Evolutionary conservation across 2,113 vertebrate genomes (phyloP), one percentile per base, ranked within the genome.

Genomic region (Pomatostomus ruficeps): DNA sequence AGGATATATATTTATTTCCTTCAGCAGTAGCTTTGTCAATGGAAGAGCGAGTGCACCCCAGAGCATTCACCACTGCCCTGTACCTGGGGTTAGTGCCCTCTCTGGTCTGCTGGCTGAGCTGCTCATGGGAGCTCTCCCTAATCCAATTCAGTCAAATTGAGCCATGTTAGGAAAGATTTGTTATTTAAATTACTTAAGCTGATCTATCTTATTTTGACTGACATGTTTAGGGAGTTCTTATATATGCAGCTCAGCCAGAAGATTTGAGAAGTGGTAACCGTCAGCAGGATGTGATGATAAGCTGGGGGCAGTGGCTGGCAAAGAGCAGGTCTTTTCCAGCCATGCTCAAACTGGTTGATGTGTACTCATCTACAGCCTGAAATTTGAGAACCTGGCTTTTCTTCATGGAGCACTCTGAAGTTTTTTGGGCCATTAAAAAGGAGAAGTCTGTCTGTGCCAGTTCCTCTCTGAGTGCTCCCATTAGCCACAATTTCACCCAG

Each of bases 181-280:
- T 96, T 95, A 95, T 93, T 94, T 97, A 94, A 93, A 93, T 96
- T 94, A 81, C 95, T 95, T 97, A 96, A 95, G 78, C 92, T 96
- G 82, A 93, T 97, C 92, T 93, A 94, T 85, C 67, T 93, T 91
- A 94, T 96, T 97, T 97, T 96, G 95, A 93, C 92, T 91, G 85
- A 76, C 94, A 88, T 91, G 88, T 96, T 97, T 95, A 93, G 90
- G 71, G 85, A 73, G 71, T 85, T 90, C 92, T 94, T 94, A 85
- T 42, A 65, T 72, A 61, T 2, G 22, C 88, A 83, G 85, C 90
- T 94, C 82, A 88, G 88, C 29, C 62, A 77, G 85, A 91, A 93
- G 92, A 79, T 76, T 42, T 93, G 78, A 73, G 90, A 80, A 91
- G 66, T 79, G 49, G 81, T 72, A 45, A 54, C 82, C 0, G 0